These are phyloP conservation scores for Heteromurus nitidus DNA, from an alignment of 2,888 invertebrate species.

Conservation along the genomic window DNA sequence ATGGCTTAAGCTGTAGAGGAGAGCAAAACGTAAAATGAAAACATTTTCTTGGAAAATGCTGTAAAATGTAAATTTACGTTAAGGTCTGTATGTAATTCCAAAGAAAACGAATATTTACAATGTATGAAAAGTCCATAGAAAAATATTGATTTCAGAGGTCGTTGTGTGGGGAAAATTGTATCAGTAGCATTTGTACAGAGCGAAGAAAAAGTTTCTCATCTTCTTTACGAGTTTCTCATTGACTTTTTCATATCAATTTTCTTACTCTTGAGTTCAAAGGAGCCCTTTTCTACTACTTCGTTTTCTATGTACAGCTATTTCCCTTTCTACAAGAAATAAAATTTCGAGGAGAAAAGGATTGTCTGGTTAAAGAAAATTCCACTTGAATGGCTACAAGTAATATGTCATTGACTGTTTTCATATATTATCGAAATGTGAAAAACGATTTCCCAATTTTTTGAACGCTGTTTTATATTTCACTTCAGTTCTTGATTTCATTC, in stretches of 20 bases:
- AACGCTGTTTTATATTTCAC: too few species aligned
- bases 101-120: constrained; percentile 9
- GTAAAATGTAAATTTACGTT: constrained; percentile 38
- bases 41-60: neutral
- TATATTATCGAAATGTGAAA: constrained; percentile 22
- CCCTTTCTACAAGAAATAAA: neutral
- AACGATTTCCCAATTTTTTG: too few species aligned
- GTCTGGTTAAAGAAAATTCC: constrained; percentile 32
- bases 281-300: constrained; percentile 15
- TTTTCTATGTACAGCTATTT: neutral
- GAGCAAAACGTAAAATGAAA: constrained; percentile 25
- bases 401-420: constrained; percentile 48
- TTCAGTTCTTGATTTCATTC: too few species aligned
- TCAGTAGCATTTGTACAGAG: neutral
- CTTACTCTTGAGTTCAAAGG: constrained; percentile 50
- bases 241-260: constrained; percentile 51
- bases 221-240: constrained; percentile 11
- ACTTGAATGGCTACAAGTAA: constrained; percentile 39
- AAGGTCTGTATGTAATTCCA: constrained; percentile 27
- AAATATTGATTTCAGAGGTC: constrained; percentile 31
- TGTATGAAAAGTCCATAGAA: neutral
- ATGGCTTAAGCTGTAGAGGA: too few species aligned
- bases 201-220: constrained; percentile 11
- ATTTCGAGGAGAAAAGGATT: constrained; percentile 15
- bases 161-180: neutral